Percentiles rank a stretch among this genome's conserved stretches.
Conservation (phyloP, 2,797 vertebrate genomes). For the Anguilla anguilla region DNA sequence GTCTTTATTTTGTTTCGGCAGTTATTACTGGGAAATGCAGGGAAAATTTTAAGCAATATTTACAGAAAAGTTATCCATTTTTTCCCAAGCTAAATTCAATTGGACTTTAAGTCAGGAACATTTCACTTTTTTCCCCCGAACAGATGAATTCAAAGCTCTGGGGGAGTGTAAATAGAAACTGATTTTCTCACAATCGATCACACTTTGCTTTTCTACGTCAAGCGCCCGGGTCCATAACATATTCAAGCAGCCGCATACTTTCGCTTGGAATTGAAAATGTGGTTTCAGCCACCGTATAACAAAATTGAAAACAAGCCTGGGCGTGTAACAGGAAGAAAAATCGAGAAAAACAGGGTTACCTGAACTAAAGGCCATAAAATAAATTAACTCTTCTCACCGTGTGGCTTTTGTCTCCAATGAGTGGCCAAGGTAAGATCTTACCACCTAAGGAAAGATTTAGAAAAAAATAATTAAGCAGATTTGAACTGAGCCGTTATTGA, state of each 20-base stretch:
- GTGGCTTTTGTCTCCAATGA: constrained; percentile 27
- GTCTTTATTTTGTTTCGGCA: background rate
- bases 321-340: background rate
- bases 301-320: background rate
- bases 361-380: constrained; percentile 21
- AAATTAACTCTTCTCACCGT: constrained; percentile 27
- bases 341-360: background rate
- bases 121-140: background rate
- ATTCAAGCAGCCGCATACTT: background rate
- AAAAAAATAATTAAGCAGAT: constrained; percentile 28
- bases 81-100: background rate
- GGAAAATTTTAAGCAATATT: background rate
- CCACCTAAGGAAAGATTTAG: constrained; percentile 21
- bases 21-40: background rate
- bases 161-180: background rate
- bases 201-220: background rate
- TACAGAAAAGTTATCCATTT: background rate
- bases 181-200: background rate
- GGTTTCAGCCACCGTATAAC: background rate
- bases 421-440: constrained; percentile 21
- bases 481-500: constrained; percentile 45
- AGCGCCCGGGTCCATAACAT: background rate
- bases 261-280: background rate
- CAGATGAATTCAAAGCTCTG: background rate
- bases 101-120: background rate